Conservation (phyloP, 2,888 invertebrate genomes). For the Catocala fraxini region DNA sequence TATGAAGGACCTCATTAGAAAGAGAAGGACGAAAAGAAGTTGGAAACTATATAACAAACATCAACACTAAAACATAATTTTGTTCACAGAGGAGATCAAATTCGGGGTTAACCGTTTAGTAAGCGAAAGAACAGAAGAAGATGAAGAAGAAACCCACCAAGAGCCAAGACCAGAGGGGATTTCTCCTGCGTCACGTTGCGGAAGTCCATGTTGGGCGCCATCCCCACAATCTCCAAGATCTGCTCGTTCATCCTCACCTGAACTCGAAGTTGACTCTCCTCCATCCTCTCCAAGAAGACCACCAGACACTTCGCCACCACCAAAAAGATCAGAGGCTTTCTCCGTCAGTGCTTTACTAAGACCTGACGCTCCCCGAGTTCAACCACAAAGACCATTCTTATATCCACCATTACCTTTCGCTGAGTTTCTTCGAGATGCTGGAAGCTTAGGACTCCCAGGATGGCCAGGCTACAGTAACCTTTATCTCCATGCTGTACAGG, state of each 20-base stretch:
- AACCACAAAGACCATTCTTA: constrained; percentile 88
- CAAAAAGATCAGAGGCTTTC: constrained; percentile 93
- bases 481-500: constrained; percentile 90
- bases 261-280: constrained; percentile 93
- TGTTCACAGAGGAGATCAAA: constrained; percentile 92
- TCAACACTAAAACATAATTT: constrained; percentile 28
- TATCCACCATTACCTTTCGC: constrained; percentile 89
- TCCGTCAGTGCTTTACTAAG: constrained; percentile 94
- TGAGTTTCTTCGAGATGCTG: constrained; percentile 88
- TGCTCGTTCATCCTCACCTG: constrained; percentile 89
- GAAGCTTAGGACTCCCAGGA: constrained; percentile 82
- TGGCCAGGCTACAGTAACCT: constrained; percentile 87
- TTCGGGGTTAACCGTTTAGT: constrained; percentile 95
- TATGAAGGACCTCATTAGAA: too few species aligned
- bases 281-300: constrained; percentile 88
- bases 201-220: constrained; percentile 87
- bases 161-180: constrained; percentile 72
- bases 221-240: constrained; percentile 82
- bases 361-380: constrained; percentile 91
- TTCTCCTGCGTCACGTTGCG: constrained; percentile 84
- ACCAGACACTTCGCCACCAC: constrained; percentile 81
- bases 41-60: too few species aligned
- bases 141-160: constrained; percentile 84
- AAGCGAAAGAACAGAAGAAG: constrained; percentile 89
- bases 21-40: too few species aligned